Base-by-base conservation (phyloP, 92 coral and sea anemone genomes). In the Phenganax subtilis region DNA sequence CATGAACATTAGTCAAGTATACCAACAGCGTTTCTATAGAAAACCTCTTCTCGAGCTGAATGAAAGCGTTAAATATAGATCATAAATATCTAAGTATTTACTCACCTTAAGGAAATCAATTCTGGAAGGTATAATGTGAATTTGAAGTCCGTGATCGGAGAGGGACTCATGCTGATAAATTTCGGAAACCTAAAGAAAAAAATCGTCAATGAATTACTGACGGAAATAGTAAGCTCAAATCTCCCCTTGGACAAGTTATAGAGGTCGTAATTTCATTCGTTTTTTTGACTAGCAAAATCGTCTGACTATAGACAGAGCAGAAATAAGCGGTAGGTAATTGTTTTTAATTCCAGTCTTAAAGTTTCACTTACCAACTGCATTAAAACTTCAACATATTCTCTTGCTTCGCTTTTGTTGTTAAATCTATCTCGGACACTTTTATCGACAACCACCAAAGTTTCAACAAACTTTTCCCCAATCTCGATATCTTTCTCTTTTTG, bases 361-460 rank as follows among this genome's bases (percentile, higher is more conserved):
- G 47, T 12, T 59, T 28, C 66, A 80, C 97, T 88, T 90, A 93
- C 98, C 63, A 91, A 77, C 82, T 88, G 91, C 91, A 93, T 88
- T 53, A 93, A 88, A 17, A 91, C 87, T 57, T 89, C 75, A 20
- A 87, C 82, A 82, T 93, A 93, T 76, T 89, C 81, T 54, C 88
- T 87, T 10, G 89, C 90, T 31, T 76, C 81, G 31, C 89, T 85
- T 4, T 84, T 81, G 78, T 88, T 93, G 37, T 90, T 85, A 64
- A 91, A 96, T 61, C 66, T 75, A 71, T n/a, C 71, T 58, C 92
- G 87, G 44, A 91, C 97, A 8, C 92, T 84, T 60, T 90, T 85
- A 81, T 93, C 98, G 54, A 96, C 94, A 29, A 96, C 83, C 29
- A 87, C 88, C 92, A 93, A 86, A 31, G 87, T 96, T 76, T 93